These are phyloP conservation scores for Philypnodon macrostomus DNA, from an alignment of 2,797 vertebrate genomes.

Conservation along the genomic window DNA sequence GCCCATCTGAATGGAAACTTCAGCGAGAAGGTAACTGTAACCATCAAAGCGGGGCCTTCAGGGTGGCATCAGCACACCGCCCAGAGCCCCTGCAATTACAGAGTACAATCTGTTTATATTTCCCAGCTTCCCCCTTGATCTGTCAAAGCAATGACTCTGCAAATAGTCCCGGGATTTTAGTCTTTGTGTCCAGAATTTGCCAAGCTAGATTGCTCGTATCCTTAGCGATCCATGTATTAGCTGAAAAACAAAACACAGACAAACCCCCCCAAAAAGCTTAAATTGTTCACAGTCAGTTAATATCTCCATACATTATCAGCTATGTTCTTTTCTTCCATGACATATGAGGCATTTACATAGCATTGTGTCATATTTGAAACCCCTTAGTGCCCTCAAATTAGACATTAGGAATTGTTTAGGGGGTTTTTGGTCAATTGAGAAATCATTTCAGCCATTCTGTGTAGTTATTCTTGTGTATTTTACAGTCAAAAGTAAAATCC, in stretches of 20 bases:
- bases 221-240: slow-evolving; percentile 52
- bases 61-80: slow-evolving; percentile 64
- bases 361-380: neutral
- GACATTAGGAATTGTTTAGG: slow-evolving; percentile 23
- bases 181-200: slow-evolving; percentile 64
- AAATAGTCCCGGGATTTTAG: slow-evolving; percentile 61
- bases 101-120: slow-evolving; percentile 72
- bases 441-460: slow-evolving; percentile 8
- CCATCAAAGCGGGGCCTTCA: slow-evolving; percentile 63
- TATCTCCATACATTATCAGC: slow-evolving; percentile 33
- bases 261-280: slow-evolving; percentile 16
- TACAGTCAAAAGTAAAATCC: slow-evolving; percentile 20
- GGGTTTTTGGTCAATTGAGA: slow-evolving; percentile 22
- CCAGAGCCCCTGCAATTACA: slow-evolving; percentile 67
- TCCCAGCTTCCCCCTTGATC: slow-evolving; percentile 64
- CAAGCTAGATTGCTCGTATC: slow-evolving; percentile 60
- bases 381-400: slow-evolving; percentile 23
- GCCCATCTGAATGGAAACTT: slow-evolving; percentile 73
- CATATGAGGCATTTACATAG: slow-evolving; percentile 15
- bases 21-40: slow-evolving; percentile 69
- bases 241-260: slow-evolving; percentile 49
- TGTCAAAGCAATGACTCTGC: slow-evolving; percentile 69
- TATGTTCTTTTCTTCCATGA: slow-evolving; percentile 31
- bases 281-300: slow-evolving; percentile 41
- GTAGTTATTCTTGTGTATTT: slow-evolving; percentile 4